Evolutionary conservation across 2,113 vertebrate genomes (phyloP), one percentile per base, ranked within the genome.

Genomic region (Xerus inauris): DNA sequence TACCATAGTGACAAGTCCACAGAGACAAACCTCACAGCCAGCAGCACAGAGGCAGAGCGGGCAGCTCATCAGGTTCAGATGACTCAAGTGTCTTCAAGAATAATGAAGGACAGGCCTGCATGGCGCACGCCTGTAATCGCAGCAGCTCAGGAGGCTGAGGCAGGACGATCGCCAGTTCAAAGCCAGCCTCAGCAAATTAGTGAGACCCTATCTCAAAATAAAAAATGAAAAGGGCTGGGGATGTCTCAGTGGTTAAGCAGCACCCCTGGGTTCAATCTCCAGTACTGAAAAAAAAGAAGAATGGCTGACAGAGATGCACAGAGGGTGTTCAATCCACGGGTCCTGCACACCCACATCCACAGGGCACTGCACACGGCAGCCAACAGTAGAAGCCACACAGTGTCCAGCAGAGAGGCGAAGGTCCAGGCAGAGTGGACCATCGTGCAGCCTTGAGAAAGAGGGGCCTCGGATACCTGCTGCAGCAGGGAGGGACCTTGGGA

Each of bases 1-100:
- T 0, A 3, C 40, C 22, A 0, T 0, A 0, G 3, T 5, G 14
- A 4, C 47, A 26, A 0, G 1, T 38, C 30, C 1, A 9, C 35
- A 28, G 62, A 59, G 82, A 17, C 7, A 11, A 40, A 17, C 57
- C 35, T 0, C 1, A 0, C 0, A 0, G 0, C 6, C 64, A 17
- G 1, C n/a, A 35, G 22, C 57, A 7, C 40, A 22, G 91, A 30
- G 76, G 32, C 5, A 0, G 59, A 16, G 28, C 0, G 40, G 9
- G 2, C 0, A 9, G 2, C 1, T n/a, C 5, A 7, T 28, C 8
- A 8, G 1, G 7, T 24, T 28, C 35, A 54, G 82, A 7, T 12
- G 3, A 22, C 5, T 24, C 0, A 1, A 20, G 6, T 17, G 0
- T 32, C 79, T 6, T 26, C 49, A 13, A 22, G 83, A 47, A 24